Evolutionary conservation across 2,888 invertebrate species (phyloP).

Genomic region (Leptinotarsa haldemani): DNA sequence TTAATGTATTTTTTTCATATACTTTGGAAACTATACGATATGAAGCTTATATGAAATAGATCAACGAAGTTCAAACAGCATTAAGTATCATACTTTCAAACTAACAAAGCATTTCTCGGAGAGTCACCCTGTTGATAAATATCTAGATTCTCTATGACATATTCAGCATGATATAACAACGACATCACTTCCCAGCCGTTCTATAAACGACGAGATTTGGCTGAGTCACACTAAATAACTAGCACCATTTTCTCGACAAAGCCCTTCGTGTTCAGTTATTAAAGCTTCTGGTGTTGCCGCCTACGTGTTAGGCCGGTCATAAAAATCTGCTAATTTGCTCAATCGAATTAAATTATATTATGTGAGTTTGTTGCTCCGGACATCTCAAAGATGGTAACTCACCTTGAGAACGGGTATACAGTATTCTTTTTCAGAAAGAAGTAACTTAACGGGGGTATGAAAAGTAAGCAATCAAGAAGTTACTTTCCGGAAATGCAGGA

Average conservation of each 20-base stretch:
- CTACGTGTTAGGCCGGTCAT: conserved; percentile 15
- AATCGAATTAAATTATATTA: conserved; percentile 18
- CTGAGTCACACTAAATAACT: conserved; percentile 33
- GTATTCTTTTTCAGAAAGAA: not conserved
- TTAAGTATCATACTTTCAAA: no score
- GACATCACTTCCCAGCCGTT: not conserved
- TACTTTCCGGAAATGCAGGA: not conserved
- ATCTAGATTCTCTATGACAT: no score
- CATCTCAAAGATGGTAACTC: conserved; percentile 12
- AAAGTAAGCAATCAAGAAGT: not conserved
- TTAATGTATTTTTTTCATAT: no score
- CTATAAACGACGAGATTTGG: conserved; percentile 13
- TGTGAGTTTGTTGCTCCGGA: conserved; percentile 13
- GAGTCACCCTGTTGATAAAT: no score
- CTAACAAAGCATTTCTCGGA: no score
- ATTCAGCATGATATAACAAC: not conserved
- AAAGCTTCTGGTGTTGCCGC: conserved; percentile 23
- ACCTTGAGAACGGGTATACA: conserved; percentile 13
- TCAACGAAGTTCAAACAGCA: no score
- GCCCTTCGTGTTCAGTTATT: conserved; percentile 14
- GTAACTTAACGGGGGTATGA: not conserved
- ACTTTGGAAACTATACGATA: no score
- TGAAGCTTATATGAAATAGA: no score
- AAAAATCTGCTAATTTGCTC: conserved; percentile 20
- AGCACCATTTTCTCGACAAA: conserved; percentile 23